These are phyloP conservation scores for Aptenodytes forsteri DNA, from an alignment of 2,113 vertebrate genomes.

Conservation along the genomic window DNA sequence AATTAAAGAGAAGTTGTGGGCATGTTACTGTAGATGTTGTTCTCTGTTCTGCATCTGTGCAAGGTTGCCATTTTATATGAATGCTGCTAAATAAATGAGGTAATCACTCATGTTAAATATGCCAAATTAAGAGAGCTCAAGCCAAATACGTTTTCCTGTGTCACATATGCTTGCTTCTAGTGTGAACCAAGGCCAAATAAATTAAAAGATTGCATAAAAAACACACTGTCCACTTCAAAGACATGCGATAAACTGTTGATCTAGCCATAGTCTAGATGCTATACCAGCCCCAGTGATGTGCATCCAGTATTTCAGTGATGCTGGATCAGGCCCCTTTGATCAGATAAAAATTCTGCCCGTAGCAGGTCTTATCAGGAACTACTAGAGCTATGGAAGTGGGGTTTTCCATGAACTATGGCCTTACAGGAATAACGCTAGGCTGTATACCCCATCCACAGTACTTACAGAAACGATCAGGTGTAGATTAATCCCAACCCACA, in stretches of 20 bases:
- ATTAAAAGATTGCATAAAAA: not conserved
- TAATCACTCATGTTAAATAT: not conserved
- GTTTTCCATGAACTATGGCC: not conserved
- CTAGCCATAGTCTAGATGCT: no score
- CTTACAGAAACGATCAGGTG: not conserved
- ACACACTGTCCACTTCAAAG: not conserved
- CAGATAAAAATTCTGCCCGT: not conserved
- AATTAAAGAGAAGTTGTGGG: not conserved
- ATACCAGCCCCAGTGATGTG: not conserved
- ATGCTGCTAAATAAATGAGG: not conserved
- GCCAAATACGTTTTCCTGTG: not conserved
- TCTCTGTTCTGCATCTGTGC: not conserved
- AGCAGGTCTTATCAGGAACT: not conserved
- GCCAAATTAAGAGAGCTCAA: not conserved
- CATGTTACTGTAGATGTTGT: not conserved
- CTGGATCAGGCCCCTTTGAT: rapidly evolving
- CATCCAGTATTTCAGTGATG: not conserved
- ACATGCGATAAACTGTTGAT: rapidly evolving
- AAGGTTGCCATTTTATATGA: not conserved
- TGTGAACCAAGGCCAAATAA: not conserved
- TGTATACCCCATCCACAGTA: not conserved
- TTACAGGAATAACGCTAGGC: not conserved
- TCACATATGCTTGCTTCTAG: not conserved
- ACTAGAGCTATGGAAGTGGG: not conserved
- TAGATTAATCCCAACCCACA: not conserved